A percentile compares a stretch with the other conserved stretches of the same genome.
phyloP scores from a whole-genome alignment of 2,797 vertebrate genomes.

The Silurus lanzhouensis region DNA sequence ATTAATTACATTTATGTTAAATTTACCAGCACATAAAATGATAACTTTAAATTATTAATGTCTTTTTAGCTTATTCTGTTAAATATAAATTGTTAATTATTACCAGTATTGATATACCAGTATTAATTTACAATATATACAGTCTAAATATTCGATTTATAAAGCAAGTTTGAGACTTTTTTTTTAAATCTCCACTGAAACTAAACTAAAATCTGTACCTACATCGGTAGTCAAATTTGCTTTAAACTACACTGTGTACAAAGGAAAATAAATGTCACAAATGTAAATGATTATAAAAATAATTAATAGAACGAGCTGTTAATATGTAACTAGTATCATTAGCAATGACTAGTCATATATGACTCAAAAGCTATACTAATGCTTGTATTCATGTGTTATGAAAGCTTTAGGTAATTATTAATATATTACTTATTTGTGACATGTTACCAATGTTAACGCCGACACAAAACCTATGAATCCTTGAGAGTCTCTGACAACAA shows the following conservation, averaged over 20 bases:
- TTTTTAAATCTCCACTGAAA: background rate
- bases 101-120: too few relatives aligned
- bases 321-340: background rate
- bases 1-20: too few relatives aligned
- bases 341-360: background rate
- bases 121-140: too few relatives aligned
- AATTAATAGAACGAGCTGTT: background rate
- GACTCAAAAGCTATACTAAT: background rate
- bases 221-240: background rate
- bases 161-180: background rate
- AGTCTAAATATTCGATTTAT: too few relatives aligned
- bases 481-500: conserved; percentile 44
- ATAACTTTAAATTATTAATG: background rate
- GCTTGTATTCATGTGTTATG: background rate
- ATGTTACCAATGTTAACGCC: conserved; percentile 14
- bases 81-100: background rate
- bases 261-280: background rate
- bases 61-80: background rate
- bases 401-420: background rate
- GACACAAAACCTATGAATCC: conserved; percentile 44
- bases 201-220: background rate
- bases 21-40: too few relatives aligned
- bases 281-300: background rate
- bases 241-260: background rate
- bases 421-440: background rate